Conservation (phyloP, 2,113 vertebrate genomes). For the Neolamprologus sp. region DNA sequence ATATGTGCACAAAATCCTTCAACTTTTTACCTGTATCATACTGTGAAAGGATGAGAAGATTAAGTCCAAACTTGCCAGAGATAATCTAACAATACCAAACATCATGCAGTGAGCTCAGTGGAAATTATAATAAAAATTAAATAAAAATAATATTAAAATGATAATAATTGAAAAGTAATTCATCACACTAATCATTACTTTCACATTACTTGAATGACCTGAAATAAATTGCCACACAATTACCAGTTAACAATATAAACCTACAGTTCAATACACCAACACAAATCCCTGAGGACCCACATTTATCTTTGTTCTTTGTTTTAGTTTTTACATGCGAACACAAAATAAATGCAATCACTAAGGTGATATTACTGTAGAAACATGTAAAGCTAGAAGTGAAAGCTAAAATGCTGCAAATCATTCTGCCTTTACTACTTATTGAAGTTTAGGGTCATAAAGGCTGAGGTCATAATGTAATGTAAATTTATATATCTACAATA, state of each 20-base stretch:
- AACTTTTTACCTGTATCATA: neutral
- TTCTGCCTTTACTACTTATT: neutral
- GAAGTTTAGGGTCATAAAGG: neutral
- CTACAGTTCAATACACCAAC: neutral
- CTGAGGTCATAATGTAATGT: neutral
- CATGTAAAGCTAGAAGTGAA: neutral
- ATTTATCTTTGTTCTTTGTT: neutral
- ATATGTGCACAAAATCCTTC: neutral
- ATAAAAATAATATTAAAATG: neutral
- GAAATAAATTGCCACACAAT: accelerated
- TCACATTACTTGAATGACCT: neutral
- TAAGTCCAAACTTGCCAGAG: neutral
- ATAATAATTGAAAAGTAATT: neutral
- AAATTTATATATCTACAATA: neutral
- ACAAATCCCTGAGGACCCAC: neutral
- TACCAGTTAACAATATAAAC: neutral
- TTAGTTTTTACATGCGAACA: neutral
- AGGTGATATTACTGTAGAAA: neutral
- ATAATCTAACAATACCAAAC: neutral
- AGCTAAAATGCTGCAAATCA: neutral
- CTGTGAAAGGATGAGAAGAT: neutral
- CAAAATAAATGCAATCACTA: neutral
- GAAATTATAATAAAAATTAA: neutral
- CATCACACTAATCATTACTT: neutral
- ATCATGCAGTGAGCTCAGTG: neutral